Evolutionary conservation across 2,113 vertebrate species (phyloP), one percentile per base, ranked within the genome.

Genomic region (Crotalus viridis): DNA sequence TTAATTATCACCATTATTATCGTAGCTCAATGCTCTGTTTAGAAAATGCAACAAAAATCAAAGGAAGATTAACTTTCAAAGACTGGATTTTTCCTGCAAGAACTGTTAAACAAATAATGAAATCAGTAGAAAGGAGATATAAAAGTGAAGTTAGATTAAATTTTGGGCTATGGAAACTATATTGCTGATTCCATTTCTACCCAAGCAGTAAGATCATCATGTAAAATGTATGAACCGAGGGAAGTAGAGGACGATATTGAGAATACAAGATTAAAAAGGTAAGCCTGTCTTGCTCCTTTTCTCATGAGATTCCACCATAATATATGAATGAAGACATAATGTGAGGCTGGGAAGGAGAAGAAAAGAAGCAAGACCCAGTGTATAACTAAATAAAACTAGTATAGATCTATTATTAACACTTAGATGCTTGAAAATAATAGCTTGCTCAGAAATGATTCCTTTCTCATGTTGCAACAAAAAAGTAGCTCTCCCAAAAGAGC

Each of bases 161-260:
- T 15, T 61, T 86, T 87, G 52, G 17, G 54, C 86, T 90, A 64
- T 10, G 33, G 46, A 92, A 59, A 54, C 3, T 89, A 92, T 43
- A 85, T 21, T 55, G 55, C 86, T 91, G 91, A 61, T 86, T 61
- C 52, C 54, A 85, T 90, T 90, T 55, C 69, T 59, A 13, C 85
- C 90, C 54, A 59, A 91, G 43, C 24, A 64, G 10, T 92, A 56
- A 13, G 46, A 89, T 88, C 55, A 85, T 91, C 54, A 93, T 93
- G 81, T 86, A 93, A 89, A 93, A 91, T 86, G 74, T 17, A 94
- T 92, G 85, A 94, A 88, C 17, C n/a, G n/a, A 24, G 39, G 91
- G 88, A 43, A 88, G 54, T 48, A 26, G 59, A 56, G 43, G 55
- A 89, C 24, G 69, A 89, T 87, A 86, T 90, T 94, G 88, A 61